These are phyloP conservation scores for Thamnophis sirtalis DNA, from an alignment of 2,113 vertebrate species.

Conservation along the genomic window DNA sequence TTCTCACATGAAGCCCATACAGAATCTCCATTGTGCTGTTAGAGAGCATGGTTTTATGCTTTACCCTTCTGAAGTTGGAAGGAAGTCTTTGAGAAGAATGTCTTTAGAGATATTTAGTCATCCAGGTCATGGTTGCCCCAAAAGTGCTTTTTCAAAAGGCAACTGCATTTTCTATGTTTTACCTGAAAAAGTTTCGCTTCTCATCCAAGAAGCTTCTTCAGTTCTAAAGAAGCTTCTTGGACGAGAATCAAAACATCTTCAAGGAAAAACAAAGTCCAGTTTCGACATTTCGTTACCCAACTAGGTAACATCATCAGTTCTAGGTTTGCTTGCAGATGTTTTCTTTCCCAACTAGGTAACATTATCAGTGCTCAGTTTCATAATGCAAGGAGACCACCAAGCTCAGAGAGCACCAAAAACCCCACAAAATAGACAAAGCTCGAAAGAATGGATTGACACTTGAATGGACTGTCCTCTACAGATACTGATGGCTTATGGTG, in stretches of 20 bases:
- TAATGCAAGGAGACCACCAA: too few relatives aligned
- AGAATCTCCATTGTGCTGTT: conserved; percentile 26
- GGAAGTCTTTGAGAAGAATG: not conserved
- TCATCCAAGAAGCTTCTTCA: not conserved
- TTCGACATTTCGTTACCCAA: not conserved
- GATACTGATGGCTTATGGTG: not conserved
- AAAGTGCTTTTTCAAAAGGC: not conserved
- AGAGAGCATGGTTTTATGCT: conserved; percentile 3
- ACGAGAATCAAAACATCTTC: not conserved
- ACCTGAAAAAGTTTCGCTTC: not conserved
- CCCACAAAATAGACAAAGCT: not conserved
- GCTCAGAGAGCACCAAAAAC: too few relatives aligned
- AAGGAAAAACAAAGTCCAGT: not conserved
- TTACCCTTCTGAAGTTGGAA: not conserved
- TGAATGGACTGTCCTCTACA: not conserved
- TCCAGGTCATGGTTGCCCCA: not conserved
- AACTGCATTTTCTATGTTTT: not conserved
- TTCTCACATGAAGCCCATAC: conserved; percentile 35
- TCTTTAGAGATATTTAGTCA: not conserved
- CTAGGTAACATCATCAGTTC: too few relatives aligned
- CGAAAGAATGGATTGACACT: not conserved
- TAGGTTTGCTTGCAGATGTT: too few relatives aligned
- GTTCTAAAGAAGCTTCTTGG: not conserved
- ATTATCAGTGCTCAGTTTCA: too few relatives aligned
- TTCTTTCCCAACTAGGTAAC: too few relatives aligned